Percentiles rank a stretch among this genome's conserved stretches.
Conservation (phyloP, 1,140 invertebrate species). For the Drosophila miranda region DNA sequence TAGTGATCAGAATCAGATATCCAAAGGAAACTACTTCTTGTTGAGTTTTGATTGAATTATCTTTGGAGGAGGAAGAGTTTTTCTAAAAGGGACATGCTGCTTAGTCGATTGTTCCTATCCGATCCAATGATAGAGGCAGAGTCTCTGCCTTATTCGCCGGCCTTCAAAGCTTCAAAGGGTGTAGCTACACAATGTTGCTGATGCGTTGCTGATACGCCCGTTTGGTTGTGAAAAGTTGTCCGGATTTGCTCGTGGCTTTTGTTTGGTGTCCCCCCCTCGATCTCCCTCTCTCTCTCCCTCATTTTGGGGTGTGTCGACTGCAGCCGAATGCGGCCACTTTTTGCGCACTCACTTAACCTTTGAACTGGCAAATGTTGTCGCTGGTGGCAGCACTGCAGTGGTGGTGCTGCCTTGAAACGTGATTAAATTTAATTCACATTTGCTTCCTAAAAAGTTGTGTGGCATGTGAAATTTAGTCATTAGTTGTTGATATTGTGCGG, state of each 20-base stretch:
- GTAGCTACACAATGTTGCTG: slow-evolving; percentile 57
- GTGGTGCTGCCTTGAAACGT: slow-evolving; percentile 62
- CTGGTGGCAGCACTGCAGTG: slow-evolving; percentile 4
- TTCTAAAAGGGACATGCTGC: too few species aligned
- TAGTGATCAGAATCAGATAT: too few species aligned
- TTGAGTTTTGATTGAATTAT: too few species aligned
- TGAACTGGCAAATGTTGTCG: slow-evolving; percentile 64
- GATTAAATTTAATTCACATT: slow-evolving; percentile 81
- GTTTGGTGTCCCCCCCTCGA: neutral
- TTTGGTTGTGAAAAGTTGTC: slow-evolving; percentile 43
- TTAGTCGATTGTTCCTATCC: too few species aligned
- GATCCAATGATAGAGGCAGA: too few species aligned
- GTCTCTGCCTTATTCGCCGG: too few species aligned
- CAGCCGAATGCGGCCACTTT: slow-evolving; percentile 70
- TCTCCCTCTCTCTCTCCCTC: too few species aligned
- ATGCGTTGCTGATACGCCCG: slow-evolving; percentile 70
- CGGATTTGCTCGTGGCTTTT: slow-evolving; percentile 9
- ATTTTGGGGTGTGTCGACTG: slow-evolving; percentile 70
- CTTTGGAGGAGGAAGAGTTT: too few species aligned
- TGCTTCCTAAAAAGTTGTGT: slow-evolving; percentile 63
- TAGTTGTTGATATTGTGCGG: slow-evolving; percentile 71
- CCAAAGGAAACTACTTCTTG: too few species aligned
- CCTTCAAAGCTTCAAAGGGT: too few species aligned
- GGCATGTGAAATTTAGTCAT: slow-evolving; percentile 76
- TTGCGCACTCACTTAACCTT: slow-evolving; percentile 79